Conservation (phyloP, 2,888 invertebrate species). For the Agapostemon virescens region DNA sequence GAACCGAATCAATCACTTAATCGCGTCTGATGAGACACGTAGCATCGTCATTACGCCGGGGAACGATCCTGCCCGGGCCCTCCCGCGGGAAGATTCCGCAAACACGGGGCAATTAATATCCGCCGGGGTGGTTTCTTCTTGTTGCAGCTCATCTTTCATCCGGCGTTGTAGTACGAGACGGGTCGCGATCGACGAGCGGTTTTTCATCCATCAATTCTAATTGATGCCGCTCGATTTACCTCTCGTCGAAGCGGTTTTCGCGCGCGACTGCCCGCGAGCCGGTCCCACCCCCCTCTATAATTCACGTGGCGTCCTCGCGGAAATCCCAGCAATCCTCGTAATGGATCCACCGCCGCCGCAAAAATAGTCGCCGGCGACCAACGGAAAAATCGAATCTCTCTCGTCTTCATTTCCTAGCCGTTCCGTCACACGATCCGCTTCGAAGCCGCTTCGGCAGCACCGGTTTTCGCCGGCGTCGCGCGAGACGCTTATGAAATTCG, state of each 20-base stretch:
- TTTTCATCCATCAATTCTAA: constrained; percentile 66
- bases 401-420: constrained; percentile 30
- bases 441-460: no score
- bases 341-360: constrained; percentile 41
- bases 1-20: constrained; percentile 32
- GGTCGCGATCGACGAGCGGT: constrained; percentile 54
- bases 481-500: constrained; percentile 20
- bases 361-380: background rate
- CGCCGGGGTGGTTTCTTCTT: constrained; percentile 27
- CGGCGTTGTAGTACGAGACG: constrained; percentile 52
- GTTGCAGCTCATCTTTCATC: constrained; percentile 57
- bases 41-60: constrained; percentile 14
- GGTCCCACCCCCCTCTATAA: constrained; percentile 50
- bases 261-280: constrained; percentile 21
- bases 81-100: constrained; percentile 35
- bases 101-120: constrained; percentile 55
- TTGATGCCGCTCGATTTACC: constrained; percentile 63
- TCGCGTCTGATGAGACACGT: background rate
- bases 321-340: constrained; percentile 56
- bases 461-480: no score
- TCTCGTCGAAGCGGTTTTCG: constrained; percentile 42
- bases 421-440: background rate
- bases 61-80: constrained; percentile 5
- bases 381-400: constrained; percentile 12
- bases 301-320: constrained; percentile 38